Evolutionary conservation across 2,888 invertebrate species (phyloP).

Genomic region (Hirtodrosophila confusa): DNA sequence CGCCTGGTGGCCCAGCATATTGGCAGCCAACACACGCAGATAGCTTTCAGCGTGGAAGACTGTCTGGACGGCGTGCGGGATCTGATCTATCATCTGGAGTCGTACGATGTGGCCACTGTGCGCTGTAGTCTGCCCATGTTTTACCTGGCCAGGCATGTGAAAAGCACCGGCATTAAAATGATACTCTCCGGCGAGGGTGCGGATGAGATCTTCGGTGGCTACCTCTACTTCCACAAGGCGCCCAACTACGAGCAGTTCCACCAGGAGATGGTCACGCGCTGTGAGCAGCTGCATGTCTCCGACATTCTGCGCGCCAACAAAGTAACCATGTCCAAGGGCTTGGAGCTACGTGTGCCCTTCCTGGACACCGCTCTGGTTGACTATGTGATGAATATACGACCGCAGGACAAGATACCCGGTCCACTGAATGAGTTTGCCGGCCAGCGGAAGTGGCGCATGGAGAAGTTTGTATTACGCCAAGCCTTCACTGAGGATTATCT

Average conservation of each 20-base stretch:
- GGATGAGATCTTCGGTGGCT: constrained; percentile 97
- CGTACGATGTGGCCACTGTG: constrained; percentile 85
- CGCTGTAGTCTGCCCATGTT: constrained; percentile 87
- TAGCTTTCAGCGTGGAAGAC: constrained; percentile 92
- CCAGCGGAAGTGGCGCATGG: constrained; percentile 83
- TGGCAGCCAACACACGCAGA: constrained; percentile 94
- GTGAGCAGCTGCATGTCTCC: constrained; percentile 90
- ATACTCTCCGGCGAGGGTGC: constrained; percentile 96
- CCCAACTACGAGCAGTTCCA: constrained; percentile 89
- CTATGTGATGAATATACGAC: constrained; percentile 90
- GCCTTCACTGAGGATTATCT: constrained; percentile 90
- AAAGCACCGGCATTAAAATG: constrained; percentile 93
- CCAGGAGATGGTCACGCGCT: constrained; percentile 88
- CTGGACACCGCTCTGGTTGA: constrained; percentile 93
- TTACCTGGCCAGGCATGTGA: constrained; percentile 91
- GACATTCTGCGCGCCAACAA: constrained; percentile 92
- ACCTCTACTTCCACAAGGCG: constrained; percentile 96
- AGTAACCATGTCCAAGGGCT: constrained; percentile 88
- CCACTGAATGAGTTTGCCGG: constrained; percentile 58
- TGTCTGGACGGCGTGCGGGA: constrained; percentile 87
- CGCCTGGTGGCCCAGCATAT: constrained; percentile 91
- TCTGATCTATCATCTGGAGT: constrained; percentile 94
- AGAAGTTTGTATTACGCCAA: constrained; percentile 92
- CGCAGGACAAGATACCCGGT: constrained; percentile 88
- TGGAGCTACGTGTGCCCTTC: constrained; percentile 94